These are phyloP conservation scores for Lordiphosa stackelbergi DNA, from an alignment of 1,140 invertebrate species.

Conservation along the genomic window DNA sequence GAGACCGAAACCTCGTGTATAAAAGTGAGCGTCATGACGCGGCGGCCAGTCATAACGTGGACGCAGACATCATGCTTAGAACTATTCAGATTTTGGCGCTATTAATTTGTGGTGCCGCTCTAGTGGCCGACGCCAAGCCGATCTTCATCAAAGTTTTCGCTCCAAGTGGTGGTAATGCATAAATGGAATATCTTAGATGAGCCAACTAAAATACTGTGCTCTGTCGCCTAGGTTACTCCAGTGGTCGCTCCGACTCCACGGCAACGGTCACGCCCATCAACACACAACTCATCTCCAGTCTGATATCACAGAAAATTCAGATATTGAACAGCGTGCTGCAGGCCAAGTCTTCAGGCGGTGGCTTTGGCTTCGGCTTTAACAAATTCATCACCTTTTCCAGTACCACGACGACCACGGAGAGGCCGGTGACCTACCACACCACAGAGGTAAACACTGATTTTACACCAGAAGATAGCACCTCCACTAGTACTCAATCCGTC, in stretches of 20 bases:
- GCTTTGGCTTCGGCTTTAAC: conserved; percentile 38
- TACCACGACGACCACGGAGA: conserved; percentile 38
- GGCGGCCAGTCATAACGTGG: conserved; percentile 42
- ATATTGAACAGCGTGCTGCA: conserved; percentile 40
- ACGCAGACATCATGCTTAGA: conserved; percentile 43
- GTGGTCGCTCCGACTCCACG: conserved; percentile 12
- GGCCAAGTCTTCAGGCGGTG: conserved; percentile 42
- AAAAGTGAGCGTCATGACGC: conserved; percentile 42
- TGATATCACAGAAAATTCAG: conserved; percentile 45
- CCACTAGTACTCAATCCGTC: conserved; percentile 58
- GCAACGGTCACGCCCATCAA: conserved; percentile 29
- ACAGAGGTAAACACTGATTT: conserved; percentile 68
- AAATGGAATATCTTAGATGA: background rate
- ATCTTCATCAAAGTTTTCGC: conserved; percentile 51
- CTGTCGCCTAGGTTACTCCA: conserved; percentile 22
- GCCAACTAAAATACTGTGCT: background rate
- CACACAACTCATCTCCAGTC: conserved; percentile 41
- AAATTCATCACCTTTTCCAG: conserved; percentile 29
- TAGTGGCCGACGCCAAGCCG: conserved; percentile 40
- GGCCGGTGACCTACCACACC: conserved; percentile 34
- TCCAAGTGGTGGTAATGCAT: conserved; percentile 36
- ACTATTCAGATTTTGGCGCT: conserved; percentile 42
- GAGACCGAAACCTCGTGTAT: conserved; percentile 26
- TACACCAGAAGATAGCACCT: conserved; percentile 49
- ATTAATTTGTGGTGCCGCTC: conserved; percentile 22